phyloP scores from a whole-genome alignment of 2,888 invertebrate species.

The Trichacis sp. region DNA sequence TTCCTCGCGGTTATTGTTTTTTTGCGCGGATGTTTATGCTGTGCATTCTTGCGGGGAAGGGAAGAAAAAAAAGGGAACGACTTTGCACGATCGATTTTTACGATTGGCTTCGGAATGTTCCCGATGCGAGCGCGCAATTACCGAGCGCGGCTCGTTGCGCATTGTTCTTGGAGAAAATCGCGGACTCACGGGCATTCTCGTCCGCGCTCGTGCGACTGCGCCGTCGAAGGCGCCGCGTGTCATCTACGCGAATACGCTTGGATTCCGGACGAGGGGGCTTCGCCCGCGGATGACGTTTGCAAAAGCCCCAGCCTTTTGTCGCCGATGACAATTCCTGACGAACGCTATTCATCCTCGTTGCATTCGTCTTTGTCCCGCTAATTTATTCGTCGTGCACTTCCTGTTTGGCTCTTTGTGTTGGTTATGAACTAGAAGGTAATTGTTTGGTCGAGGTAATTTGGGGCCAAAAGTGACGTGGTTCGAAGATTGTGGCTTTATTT shows the following conservation, averaged over 20 bases:
- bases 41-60: too few species aligned
- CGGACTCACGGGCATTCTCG: constrained; percentile 26
- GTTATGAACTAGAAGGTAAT: too few species aligned
- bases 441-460: too few species aligned
- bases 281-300: constrained; percentile 32
- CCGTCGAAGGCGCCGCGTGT: constrained; percentile 19
- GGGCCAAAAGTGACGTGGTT: too few species aligned
- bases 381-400: constrained; percentile 16
- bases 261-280: constrained; percentile 31
- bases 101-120: constrained; percentile 28
- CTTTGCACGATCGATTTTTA: constrained; percentile 35
- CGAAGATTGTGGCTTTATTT: too few species aligned
- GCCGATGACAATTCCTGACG: constrained; percentile 35
- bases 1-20: too few species aligned
- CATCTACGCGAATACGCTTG: constrained; percentile 31
- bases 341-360: constrained; percentile 36
- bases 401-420: too few species aligned
- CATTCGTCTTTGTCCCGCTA: constrained; percentile 32
- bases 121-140: constrained; percentile 13
- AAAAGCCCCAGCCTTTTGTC: constrained; percentile 39
- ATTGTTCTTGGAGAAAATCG: constrained; percentile 14
- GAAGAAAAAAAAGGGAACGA: too few species aligned
- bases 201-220: constrained; percentile 11
- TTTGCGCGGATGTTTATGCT: too few species aligned
- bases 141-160: constrained; percentile 17